Percentiles rank a stretch among this genome's conserved stretches.
Conservation (phyloP, 2,888 invertebrate genomes). For the Pegoplata infirma region DNA sequence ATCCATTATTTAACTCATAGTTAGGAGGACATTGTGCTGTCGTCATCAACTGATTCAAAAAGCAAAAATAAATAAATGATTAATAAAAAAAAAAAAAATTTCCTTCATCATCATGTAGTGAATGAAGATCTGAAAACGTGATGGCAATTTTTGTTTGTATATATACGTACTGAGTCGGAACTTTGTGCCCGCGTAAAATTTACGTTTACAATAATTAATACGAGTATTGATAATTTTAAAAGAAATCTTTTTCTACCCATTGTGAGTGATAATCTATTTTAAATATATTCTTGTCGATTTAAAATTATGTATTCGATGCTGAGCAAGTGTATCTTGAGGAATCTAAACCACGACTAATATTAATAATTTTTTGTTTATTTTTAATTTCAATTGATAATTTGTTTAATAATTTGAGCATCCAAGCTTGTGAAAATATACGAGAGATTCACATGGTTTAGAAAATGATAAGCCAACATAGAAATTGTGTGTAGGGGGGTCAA, state of each 20-base stretch:
- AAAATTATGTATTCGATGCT: not conserved
- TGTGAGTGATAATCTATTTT: too few species aligned
- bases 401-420: not conserved
- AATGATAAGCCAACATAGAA: constrained; percentile 12
- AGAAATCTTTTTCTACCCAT: not conserved
- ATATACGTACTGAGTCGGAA: not conserved
- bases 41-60: not conserved
- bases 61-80: not conserved
- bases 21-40: not conserved
- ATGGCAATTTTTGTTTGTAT: not conserved
- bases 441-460: not conserved
- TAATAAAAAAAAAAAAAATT: not conserved
- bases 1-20: constrained; percentile 11
- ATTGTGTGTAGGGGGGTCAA: not conserved
- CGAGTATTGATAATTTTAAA: not conserved
- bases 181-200: not conserved
- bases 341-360: not conserved
- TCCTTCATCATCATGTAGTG: not conserved
- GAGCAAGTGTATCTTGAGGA: not conserved
- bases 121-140: not conserved
- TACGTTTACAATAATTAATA: not conserved
- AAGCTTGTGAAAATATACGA: not conserved
- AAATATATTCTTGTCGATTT: not conserved
- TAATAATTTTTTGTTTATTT: not conserved
- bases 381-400: not conserved